Conservation (phyloP, 2,113 vertebrate genomes). For the Phaethornis superciliosus region DNA sequence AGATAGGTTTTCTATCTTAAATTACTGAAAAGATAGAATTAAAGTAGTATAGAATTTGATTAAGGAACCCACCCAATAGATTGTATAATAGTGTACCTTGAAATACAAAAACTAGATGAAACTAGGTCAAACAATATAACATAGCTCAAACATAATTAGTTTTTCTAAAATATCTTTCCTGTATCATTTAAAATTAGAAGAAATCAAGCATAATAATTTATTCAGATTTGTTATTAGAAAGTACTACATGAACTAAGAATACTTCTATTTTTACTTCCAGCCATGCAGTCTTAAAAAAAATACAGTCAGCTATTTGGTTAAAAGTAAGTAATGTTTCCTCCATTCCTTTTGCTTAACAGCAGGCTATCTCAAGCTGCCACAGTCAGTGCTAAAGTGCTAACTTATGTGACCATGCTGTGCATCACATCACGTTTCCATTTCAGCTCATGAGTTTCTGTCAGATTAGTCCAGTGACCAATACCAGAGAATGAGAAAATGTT, state of each 20-base stretch:
- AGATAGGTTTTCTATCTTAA: neutral
- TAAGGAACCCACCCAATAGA: neutral
- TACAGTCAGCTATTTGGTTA: slow-evolving; percentile 6
- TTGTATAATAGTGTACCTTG: neutral
- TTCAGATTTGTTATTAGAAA: slow-evolving; percentile 2
- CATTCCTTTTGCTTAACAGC: slow-evolving; percentile 49
- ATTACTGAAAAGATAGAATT: neutral
- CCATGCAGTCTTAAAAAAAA: neutral
- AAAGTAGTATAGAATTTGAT: neutral
- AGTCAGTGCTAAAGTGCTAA: slow-evolving; percentile 55
- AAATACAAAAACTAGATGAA: neutral
- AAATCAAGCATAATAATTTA: neutral
- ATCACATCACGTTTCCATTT: slow-evolving; percentile 41
- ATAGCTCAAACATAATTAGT: neutral
- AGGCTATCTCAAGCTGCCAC: slow-evolving; percentile 51
- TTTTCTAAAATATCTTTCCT: neutral
- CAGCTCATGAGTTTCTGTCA: slow-evolving; percentile 42
- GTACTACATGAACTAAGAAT: neutral
- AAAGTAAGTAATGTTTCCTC: slow-evolving; percentile 23
- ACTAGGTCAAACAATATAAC: neutral
- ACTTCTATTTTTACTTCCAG: slow-evolving; percentile 22
- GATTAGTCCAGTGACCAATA: slow-evolving; percentile 22
- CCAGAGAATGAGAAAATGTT: slow-evolving; percentile 36
- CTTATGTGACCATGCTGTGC: slow-evolving; percentile 45
- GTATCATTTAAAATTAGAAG: neutral